Evolutionary conservation across 2,797 vertebrate species (phyloP).

Genomic region (Parambassis ranga): DNA sequence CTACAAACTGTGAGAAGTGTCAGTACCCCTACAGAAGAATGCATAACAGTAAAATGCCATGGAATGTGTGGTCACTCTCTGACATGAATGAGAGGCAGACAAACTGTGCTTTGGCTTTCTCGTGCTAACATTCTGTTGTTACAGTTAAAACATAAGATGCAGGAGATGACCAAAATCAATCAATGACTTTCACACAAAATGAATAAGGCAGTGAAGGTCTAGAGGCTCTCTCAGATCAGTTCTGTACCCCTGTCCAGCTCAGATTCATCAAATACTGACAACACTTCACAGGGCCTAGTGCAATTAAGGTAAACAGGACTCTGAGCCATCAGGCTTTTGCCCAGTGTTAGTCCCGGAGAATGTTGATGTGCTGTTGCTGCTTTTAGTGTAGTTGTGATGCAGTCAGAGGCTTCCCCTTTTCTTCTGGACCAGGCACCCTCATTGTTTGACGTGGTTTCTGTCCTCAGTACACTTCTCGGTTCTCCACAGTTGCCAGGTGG

Average conservation of each 20-base stretch:
- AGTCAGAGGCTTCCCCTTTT: neutral
- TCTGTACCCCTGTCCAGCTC: neutral
- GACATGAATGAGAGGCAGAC: neutral
- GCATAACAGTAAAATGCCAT: neutral
- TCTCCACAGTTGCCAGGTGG: constrained; percentile 13
- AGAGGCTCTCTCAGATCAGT: constrained; percentile 8
- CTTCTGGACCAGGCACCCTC: constrained; percentile 8
- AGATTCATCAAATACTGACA: constrained; percentile 2
- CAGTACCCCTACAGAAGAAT: neutral
- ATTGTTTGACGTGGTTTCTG: neutral
- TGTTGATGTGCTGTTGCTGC: neutral
- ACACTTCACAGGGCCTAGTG: constrained; percentile 11
- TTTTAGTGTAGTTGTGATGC: neutral
- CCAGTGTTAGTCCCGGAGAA: neutral
- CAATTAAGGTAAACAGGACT: constrained; percentile 29
- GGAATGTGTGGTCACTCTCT: neutral
- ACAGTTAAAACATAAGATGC: neutral
- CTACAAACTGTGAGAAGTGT: neutral
- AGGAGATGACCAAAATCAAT: neutral
- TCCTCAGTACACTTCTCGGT: neutral
- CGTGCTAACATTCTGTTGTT: neutral
- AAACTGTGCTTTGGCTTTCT: neutral
- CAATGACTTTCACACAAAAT: constrained; percentile 22
- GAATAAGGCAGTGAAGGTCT: constrained; percentile 54
- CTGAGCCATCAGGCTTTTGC: neutral